Base-by-base conservation (phyloP, 2,888 invertebrate species). In the Bembecia ichneumoniformis region DNA sequence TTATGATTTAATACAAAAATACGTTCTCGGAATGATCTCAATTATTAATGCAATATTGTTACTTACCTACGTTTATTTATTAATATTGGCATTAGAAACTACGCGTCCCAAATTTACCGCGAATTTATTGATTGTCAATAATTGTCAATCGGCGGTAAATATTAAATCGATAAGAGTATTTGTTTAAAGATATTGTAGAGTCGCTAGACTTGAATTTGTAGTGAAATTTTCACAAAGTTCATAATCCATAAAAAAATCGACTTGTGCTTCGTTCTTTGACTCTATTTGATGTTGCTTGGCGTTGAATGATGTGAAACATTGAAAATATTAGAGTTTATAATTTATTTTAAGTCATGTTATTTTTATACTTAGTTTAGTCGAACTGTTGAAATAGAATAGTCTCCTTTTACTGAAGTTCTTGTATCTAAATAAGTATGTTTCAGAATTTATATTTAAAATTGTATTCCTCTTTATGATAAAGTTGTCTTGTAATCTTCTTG, bases 161-260 rank as follows among this genome's bases (percentile, higher is more conserved):
- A 2, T 28, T 28, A 9, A 28, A 28, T 28, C 9, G 28, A 28
- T 28, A 28, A 28, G 28, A 28, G 28, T 28, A 9, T 28, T 28
- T 28, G 2, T 28, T 28, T 28, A 28, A 28, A 9, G 28, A 28
- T 28, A 28, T 28, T 28, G 75, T 84, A 83, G 82, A 68, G 82
- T 84, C 83, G 86, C 84, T 84, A 84, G 86, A 82, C 83, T 77
- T 80, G 73, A 72, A 77, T 76, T 77, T 68, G 74, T 84, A 82
- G 78, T 63, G 76, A 66, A 74, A 79, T 75, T 74, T 76, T 77
- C 72, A 47, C 52, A 28, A 28, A 54, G 11, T 46, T 46, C 13
- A 44, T 44, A 46, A 51, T 50, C 47, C 50, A 59, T 70, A 68
- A 71, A 70, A 9, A 28, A 28, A 28, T 68, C 71, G 65, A 64